Base-by-base conservation (phyloP, 2,113 vertebrate genomes). In the Herpetotheres cachinnans region DNA sequence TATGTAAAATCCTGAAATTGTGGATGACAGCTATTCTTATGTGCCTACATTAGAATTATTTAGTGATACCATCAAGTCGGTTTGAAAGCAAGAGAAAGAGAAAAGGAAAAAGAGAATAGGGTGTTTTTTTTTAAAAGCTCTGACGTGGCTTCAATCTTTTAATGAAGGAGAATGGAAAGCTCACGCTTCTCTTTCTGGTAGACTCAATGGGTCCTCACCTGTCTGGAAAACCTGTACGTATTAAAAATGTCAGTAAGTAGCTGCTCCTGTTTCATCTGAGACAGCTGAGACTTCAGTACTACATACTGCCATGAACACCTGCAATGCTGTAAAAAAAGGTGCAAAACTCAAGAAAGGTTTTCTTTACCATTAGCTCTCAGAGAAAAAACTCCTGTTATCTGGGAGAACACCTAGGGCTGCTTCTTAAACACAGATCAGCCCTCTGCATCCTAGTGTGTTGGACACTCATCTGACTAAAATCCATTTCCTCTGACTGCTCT, bases 401-500 rank as follows among this genome's bases (percentile, higher is more conserved):
- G 42, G 27, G 58, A 83, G 78, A 67, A 65, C 38, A 69, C 5
- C 26, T 40, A 38, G 20, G 46, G n/a, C 27, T 54, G 44, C 42
- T 54, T 27, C 1, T 1, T 30, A 61, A 65, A 56, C 17, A 56
- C 34, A 52, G n/a, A 67, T 36, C 38, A 87, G 11, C 47, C 3
- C 10, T 79, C n/a, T 59, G 32, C 10, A n/a, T 29, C n/a, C n/a
- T 17, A 63, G 32, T 13, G 8, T 52, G 4, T 16, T 42, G 40
- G 34, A 34, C 0, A 3, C 24, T 30, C 32, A 50, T 18, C 8
- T 65, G 20, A n/a, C 15, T 56, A 29, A 65, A 72, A 89, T 56
- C n/a, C 0, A 0, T 11, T 56, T 83, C 24, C 7, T 76, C 62
- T 63, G 25, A 40, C 19, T n/a, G 40, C 15, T 80, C 42, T 76